A percentile compares a stretch with the other conserved stretches of the same genome.
phyloP scores from a whole-genome alignment of 2,797 vertebrate genomes.

The Sphenopsis melanotis region DNA sequence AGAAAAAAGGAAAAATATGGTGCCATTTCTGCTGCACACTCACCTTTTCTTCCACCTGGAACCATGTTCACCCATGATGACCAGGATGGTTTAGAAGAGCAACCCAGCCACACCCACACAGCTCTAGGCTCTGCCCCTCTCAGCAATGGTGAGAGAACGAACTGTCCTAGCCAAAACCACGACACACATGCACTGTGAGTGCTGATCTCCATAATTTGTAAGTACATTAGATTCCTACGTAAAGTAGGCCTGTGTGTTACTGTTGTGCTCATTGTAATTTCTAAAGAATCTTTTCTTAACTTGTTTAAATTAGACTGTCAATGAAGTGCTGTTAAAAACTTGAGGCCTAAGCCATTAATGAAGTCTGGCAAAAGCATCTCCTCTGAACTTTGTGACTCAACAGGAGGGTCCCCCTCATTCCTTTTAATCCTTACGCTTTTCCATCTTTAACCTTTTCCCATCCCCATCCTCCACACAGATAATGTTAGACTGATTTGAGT shows the following conservation, averaged over 20 bases:
- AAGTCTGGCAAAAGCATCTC: background rate
- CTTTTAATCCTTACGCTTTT: background rate
- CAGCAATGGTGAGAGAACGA: background rate
- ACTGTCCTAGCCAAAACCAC: background rate
- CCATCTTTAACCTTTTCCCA: background rate
- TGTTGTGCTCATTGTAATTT: background rate
- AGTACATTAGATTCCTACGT: accelerated
- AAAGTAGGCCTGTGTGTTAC: background rate
- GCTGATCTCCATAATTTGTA: background rate
- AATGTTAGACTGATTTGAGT: background rate
- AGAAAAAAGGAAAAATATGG: background rate
- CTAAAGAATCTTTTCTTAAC: background rate
- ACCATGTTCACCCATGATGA: accelerated
- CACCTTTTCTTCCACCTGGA: background rate
- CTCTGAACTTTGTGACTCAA: background rate
- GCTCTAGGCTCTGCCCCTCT: background rate
- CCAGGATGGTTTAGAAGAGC: background rate
- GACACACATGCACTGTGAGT: background rate
- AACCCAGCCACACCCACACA: accelerated
- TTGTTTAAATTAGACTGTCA: background rate
- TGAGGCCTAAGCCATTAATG: background rate
- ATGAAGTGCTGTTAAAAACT: background rate
- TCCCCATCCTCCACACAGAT: background rate
- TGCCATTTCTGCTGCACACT: accelerated
- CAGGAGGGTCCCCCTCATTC: background rate